Conservation (phyloP, 2,888 invertebrate genomes). For the Xestia sexstrigata region DNA sequence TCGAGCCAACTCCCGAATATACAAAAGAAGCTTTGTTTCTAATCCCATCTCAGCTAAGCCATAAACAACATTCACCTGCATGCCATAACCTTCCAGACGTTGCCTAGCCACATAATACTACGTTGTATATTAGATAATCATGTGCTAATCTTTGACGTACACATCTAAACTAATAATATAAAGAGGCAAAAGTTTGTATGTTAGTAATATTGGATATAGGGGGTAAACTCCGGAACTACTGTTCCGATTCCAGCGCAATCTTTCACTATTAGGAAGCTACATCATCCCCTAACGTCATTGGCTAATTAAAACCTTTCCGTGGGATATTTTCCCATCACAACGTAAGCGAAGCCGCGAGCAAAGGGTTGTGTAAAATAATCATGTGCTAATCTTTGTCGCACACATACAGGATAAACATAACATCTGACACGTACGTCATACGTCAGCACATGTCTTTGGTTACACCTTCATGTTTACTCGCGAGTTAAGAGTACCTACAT, state of each 20-base stretch:
- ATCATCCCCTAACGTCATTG: not conserved
- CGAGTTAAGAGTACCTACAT: not conserved
- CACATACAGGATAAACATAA: conserved; percentile 30
- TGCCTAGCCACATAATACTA: conserved; percentile 13
- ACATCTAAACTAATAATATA: not conserved
- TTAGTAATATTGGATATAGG: not conserved
- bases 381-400: conserved; percentile 54
- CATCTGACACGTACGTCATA: conserved; percentile 36
- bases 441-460: conserved; percentile 20
- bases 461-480: conserved; percentile 26
- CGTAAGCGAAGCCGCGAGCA: not conserved
- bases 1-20: not conserved
- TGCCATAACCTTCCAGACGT: not conserved
- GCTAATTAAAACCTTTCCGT: not conserved
- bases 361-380: not conserved
- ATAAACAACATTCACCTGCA: conserved; percentile 7
- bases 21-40: conserved; percentile 1
- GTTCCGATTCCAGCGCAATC: not conserved
- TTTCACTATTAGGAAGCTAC: not conserved
- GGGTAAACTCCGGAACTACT: not conserved
- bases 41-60: conserved; percentile 2
- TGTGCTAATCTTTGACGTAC: conserved; percentile 53
- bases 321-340: not conserved
- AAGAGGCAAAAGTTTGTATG: not conserved
- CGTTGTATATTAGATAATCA: conserved; percentile 4